Evolutionary conservation across 2,113 vertebrate genomes (phyloP), one percentile per base, ranked within the genome.

Genomic region (zebrafish (Danio rerio)): DNA sequence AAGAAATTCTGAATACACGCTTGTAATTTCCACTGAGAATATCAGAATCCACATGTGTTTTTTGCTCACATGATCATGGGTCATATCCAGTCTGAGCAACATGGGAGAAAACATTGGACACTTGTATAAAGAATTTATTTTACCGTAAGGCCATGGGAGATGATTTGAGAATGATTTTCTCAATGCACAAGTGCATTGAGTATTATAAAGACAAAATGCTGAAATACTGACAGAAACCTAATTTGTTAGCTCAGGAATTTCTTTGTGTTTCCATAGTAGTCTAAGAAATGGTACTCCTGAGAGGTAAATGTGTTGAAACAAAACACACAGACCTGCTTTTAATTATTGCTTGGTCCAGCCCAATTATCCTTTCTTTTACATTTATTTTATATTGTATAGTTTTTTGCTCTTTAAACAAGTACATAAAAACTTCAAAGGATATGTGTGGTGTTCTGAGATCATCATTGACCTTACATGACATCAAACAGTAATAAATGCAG

Each of bases 401-500:
- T 52, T 61, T 21, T 15, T 70, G 0, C 9, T 16, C 5, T 40
- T 21, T 1, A 2, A 16, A 18, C n/a, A 52, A 71, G 49, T 43
- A 4, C 5, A 59, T 20, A 75, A 50, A 6, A 59, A 20, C 20
- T 77, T 77, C 58, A 77, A 77, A 63, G 43, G 5, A 77, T 12
- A 7, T 52, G 13, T 75, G 56, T 59, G 0, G 0, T 21, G 18
- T 31, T n/a, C 58, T 63, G 75, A 77, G 75, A n/a, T 81, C 65
- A 69, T 70, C 11, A 7, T 5, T 21, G 50, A 9, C 31, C 13
- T 58, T 58, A 40, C 50, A 49, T 53, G 11, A 45, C 45, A 75
- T 75, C 61, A 82, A 66, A 68, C 45, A 7, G 49, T 18, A 62
- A 42, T 45, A 63, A 74, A 63, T 65, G 50, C 61, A 75, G 31